A percentile compares a stretch with the other conserved stretches of the same genome.
phyloP scores from a whole-genome alignment of 2,888 invertebrate species.

The Phragmatobia fuliginosa region DNA sequence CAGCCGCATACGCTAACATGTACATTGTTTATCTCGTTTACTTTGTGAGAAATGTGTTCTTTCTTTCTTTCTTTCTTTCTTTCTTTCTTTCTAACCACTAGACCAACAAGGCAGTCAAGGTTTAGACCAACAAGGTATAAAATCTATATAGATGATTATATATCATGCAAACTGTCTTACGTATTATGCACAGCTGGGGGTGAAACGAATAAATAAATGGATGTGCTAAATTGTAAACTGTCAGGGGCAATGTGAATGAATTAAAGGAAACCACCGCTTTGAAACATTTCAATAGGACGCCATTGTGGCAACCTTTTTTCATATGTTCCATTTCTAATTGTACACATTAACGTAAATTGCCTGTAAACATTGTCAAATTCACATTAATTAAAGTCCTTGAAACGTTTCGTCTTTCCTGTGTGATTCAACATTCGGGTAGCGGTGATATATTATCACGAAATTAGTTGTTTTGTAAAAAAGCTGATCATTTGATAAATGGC shows the following conservation, averaged over 20 bases:
- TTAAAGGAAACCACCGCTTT: neutral
- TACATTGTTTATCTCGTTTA: too few species aligned
- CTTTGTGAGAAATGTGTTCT: too few species aligned
- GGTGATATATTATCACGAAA: neutral
- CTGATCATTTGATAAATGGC: neutral
- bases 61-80: too few species aligned
- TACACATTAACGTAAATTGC: constrained; percentile 22
- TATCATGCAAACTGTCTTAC: neutral
- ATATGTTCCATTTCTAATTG: neutral
- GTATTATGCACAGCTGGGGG: neutral
- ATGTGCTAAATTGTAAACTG: neutral
- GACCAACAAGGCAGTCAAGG: too few species aligned
- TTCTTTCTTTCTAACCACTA: too few species aligned
- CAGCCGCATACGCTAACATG: too few species aligned
- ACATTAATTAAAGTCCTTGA: constrained; percentile 35
- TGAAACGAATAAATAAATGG: neutral
- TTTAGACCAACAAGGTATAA: too few species aligned
- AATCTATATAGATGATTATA: too few species aligned
- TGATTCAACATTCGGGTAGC: constrained; percentile 15
- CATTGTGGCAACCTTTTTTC: neutral
- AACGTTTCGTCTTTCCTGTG: constrained; percentile 34
- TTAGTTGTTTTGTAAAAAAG: neutral
- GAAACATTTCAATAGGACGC: neutral
- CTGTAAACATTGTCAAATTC: constrained; percentile 35
- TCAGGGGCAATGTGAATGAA: neutral